Conservation (phyloP, 2,888 invertebrate genomes). For the Luffia ferchaultella region DNA sequence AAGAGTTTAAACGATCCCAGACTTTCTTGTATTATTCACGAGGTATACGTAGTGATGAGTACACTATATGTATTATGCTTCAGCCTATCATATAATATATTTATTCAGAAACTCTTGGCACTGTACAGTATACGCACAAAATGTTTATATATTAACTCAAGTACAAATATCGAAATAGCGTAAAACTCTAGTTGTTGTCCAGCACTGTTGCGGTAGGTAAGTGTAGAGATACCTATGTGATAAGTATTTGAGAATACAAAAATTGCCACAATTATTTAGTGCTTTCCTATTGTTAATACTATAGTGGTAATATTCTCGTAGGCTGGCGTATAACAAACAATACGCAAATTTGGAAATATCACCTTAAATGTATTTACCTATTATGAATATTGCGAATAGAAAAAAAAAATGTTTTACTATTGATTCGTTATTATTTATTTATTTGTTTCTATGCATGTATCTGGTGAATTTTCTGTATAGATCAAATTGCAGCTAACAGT, state of each 20-base stretch:
- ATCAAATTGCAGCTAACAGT: constrained; percentile 62
- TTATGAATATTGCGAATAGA: too few species aligned
- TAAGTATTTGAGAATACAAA: background rate
- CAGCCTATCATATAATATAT: background rate
- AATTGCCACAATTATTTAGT: background rate
- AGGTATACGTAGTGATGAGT: background rate
- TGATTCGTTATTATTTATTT: too few species aligned
- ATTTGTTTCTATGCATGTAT: constrained; percentile 33
- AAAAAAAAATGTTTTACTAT: too few species aligned
- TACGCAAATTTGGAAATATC: too few species aligned
- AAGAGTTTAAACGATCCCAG: constrained; percentile 1
- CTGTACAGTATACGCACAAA: constrained; percentile 55
- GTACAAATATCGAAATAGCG: background rate
- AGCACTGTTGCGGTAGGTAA: background rate
- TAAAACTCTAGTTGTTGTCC: background rate
- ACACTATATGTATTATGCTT: background rate
- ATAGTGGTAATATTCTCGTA: too few species aligned
- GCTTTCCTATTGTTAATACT: too few species aligned
- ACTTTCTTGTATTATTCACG: background rate
- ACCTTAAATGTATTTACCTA: too few species aligned
- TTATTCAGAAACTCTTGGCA: constrained; percentile 28
- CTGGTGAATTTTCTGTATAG: constrained; percentile 47
- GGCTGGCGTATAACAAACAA: too few species aligned
- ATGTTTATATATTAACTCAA: background rate
- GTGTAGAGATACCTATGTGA: background rate